These are phyloP conservation scores for Zophobas morio DNA, from an alignment of 1,140 invertebrate genomes.

Conservation along the genomic window DNA sequence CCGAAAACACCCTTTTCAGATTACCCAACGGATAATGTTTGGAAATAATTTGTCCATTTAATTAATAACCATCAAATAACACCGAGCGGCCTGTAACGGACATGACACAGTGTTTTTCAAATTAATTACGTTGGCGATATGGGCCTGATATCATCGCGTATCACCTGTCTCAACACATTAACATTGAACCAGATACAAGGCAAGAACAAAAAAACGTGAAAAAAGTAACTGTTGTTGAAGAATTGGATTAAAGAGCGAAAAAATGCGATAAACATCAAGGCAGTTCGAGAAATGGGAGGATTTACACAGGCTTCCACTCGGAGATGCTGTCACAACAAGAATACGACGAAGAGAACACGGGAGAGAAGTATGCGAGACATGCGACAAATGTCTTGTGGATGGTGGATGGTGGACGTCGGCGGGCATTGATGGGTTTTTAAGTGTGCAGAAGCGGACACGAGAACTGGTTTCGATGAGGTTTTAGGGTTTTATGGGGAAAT, in stretches of 20 bases:
- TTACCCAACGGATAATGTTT: slow-evolving; percentile 16
- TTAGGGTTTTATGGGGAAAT: too few relatives aligned
- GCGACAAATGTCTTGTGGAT: slow-evolving; percentile 14
- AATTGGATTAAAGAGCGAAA: slow-evolving; percentile 28
- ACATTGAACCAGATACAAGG: slow-evolving; percentile 2
- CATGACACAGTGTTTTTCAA: slow-evolving; percentile 33
- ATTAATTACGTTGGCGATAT: slow-evolving; percentile 39
- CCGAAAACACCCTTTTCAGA: not conserved
- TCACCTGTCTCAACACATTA: slow-evolving; percentile 34
- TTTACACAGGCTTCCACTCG: slow-evolving; percentile 19
- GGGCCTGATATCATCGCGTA: slow-evolving; percentile 21
- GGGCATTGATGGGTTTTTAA: too few relatives aligned
- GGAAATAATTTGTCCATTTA: slow-evolving; percentile 21
- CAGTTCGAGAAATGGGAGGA: slow-evolving; percentile 25
- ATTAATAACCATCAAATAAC: slow-evolving; percentile 24
- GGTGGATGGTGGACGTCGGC: not conserved
- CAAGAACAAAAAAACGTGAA: not conserved
- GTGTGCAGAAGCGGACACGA: too few relatives aligned
- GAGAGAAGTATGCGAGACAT: not conserved
- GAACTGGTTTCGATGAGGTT: too few relatives aligned
- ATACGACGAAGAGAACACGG: not conserved
- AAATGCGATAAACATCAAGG: slow-evolving; percentile 10
- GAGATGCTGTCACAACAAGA: slow-evolving; percentile 28
- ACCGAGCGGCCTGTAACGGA: slow-evolving; percentile 7
- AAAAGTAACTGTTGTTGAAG: slow-evolving; percentile 27